Evolutionary conservation across 2,888 invertebrate genomes (phyloP).

Genomic region (Hyposoter dolosus): DNA sequence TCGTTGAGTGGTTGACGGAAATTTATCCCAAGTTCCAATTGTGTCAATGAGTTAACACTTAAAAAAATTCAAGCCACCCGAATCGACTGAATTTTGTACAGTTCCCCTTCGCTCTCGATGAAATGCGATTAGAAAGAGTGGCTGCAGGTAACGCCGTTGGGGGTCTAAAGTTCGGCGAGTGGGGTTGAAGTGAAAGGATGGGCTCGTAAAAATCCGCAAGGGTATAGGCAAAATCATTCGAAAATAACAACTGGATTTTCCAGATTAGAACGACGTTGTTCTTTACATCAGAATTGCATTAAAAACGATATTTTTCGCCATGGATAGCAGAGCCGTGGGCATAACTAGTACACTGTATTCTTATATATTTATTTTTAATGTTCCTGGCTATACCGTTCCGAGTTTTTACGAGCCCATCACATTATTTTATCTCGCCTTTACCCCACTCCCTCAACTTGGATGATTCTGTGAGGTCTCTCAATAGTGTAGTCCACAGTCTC

Average conservation of each 20-base stretch:
- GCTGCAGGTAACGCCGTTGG: too few species aligned
- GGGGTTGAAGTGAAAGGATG: neutral
- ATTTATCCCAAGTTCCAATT: too few species aligned
- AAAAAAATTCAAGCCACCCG: too few species aligned
- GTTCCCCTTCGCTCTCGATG: too few species aligned
- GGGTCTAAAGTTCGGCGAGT: neutral
- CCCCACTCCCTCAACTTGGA: neutral
- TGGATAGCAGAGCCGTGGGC: neutral
- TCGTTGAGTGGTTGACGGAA: too few species aligned
- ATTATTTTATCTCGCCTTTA: neutral
- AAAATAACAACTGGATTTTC: neutral
- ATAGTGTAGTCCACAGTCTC: neutral
- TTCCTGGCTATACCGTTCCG: neutral
- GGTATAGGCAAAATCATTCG: neutral
- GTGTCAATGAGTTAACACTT: too few species aligned
- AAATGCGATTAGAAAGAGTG: too few species aligned
- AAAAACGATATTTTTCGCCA: neutral
- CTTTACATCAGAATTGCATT: neutral
- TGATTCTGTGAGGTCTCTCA: neutral
- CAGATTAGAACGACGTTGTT: neutral
- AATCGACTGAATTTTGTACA: too few species aligned
- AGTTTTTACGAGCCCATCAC: neutral
- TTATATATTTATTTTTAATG: slow-evolving; percentile 1
- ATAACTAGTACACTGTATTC: neutral
- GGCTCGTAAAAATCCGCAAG: slow-evolving; percentile 3